Base-by-base conservation (phyloP, 2,888 invertebrate species). In the Hyalella azteca region DNA sequence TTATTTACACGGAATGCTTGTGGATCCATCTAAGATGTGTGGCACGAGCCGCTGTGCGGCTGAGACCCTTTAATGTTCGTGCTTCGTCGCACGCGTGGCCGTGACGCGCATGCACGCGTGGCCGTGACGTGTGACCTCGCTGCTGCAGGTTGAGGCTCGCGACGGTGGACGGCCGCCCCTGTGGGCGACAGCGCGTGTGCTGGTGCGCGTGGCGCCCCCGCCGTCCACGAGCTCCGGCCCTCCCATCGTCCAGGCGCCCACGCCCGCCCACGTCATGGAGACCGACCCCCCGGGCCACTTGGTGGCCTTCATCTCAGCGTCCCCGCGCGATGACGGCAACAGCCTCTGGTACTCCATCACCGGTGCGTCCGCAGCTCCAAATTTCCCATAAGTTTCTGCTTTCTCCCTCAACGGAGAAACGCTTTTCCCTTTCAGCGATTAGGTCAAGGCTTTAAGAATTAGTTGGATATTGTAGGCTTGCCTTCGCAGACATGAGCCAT, bases 221-320 rank as follows among this genome's bases (percentile, higher is more conserved):
- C 82, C 83, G 1, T 50, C 73, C 29, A 50, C 76, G 7, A 81
- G 80, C 11, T 32, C 11, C 0, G 54, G 79, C 32, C 78, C 79
- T 9, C 81, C 83, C 13, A 45, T 50, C 5, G 76, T 79, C 9
- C 48, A 79, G 39, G 36, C 78, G 11, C 80, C 83, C 4, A 75
- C 78, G 0, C 77, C 86, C 73, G 86, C 86, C 60, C 86, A 87
- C 49, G 87, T 89, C 45, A 86, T 87, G 83, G 89, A 89, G 86
- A 87, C 87, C 60, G 97, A 97, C 88, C 91, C 91, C 86, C 93
- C 95, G 48, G 60, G 60, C 32, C 94, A 93, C 89, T 90, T 95
- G 85, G 94, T 98, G 2, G 92, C 94, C 77, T 91, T 95, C 82
- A 91, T 97, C 86, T 93, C 94, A 87, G 97, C 96, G 9, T 0